These are phyloP conservation scores for Myotis yumanensis DNA, from an alignment of 2,113 vertebrate genomes.

Conservation along the genomic window DNA sequence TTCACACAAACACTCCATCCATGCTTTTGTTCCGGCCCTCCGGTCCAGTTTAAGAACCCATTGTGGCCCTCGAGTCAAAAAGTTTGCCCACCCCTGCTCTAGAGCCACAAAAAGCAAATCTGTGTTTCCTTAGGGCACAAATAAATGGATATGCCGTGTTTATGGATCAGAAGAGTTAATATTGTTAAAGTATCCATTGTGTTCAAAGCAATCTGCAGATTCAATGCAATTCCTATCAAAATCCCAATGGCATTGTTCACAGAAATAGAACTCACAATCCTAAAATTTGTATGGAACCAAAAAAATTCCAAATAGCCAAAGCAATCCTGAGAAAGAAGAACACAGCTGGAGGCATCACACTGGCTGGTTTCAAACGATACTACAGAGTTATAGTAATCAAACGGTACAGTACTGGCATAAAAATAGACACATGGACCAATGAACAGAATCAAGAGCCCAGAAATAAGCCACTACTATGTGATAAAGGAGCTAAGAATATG, in stretches of 20 bases:
- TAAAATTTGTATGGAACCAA: not conserved
- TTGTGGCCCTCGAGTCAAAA: too few species aligned
- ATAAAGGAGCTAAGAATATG: not conserved
- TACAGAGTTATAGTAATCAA: not conserved
- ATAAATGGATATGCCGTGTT: not conserved
- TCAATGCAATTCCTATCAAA: not conserved
- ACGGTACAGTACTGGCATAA: not conserved
- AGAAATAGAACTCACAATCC: not conserved
- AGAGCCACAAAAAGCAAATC: not conserved
- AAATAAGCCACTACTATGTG: not conserved
- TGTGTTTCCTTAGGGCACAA: not conserved
- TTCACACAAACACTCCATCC: too few species aligned
- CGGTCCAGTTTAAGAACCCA: too few species aligned
- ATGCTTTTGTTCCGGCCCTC: too few species aligned
- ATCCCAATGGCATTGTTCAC: not conserved
- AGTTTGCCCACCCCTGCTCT: too few species aligned
- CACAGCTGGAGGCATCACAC: not conserved
- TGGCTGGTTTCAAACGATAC: not conserved
- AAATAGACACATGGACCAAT: not conserved
- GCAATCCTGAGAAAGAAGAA: not conserved
- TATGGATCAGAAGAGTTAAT: not conserved
- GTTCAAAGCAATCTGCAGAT: not conserved
- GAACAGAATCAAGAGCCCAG: not conserved
- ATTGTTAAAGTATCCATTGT: not conserved
- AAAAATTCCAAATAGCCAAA: not conserved